phyloP scores from a whole-genome alignment of 2,888 invertebrate species.

The Mamestra brassicae region DNA sequence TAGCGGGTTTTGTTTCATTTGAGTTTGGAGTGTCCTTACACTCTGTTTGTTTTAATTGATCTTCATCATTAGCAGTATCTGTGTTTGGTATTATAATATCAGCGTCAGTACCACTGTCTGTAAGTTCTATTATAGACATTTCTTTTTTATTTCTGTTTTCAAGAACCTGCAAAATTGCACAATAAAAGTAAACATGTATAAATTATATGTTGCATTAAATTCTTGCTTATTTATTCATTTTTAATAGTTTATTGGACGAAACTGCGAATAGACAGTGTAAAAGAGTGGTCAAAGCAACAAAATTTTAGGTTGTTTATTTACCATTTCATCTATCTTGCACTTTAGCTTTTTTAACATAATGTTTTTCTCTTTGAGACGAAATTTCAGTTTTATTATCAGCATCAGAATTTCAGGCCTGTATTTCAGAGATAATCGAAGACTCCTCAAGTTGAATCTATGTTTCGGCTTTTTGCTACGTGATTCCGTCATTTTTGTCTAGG shows the following conservation, averaged over 20 bases:
- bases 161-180: conserved; percentile 35
- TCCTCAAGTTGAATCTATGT: conserved; percentile 70
- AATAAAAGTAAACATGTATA: not conserved
- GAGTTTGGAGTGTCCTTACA: not conserved
- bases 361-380: conserved; percentile 90
- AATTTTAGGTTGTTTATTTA: conserved; percentile 72
- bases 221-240: not conserved
- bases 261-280: not conserved
- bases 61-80: not conserved
- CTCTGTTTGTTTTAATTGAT: not conserved
- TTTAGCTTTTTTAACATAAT: conserved; percentile 91
- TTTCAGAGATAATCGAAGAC: conserved; percentile 83
- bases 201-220: not conserved
- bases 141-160: conserved; percentile 25
- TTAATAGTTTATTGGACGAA: not conserved
- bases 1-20: conserved; percentile 13
- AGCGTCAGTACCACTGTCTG: conserved; percentile 6
- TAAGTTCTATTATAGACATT: conserved; percentile 43
- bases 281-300: not conserved
- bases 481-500: conserved; percentile 56
- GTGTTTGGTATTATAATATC: conserved; percentile 2
- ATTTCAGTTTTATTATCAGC: conserved; percentile 91
- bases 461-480: conserved; percentile 59
- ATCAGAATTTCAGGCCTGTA: conserved; percentile 91
- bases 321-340: conserved; percentile 88